Base-by-base conservation (phyloP, 2,113 vertebrate species). In the Machaerirhynchus nigripectus region DNA sequence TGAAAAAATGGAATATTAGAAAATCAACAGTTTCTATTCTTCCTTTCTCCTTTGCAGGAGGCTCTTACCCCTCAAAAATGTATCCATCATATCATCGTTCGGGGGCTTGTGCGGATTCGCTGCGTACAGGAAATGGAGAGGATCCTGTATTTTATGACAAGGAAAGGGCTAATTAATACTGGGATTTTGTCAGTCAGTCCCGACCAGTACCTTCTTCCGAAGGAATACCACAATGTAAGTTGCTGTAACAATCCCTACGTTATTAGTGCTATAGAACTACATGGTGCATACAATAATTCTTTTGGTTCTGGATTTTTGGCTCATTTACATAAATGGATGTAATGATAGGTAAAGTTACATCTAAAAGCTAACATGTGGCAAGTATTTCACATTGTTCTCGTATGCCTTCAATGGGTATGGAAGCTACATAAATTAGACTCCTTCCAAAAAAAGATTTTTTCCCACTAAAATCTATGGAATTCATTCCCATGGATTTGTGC, bases 131-230 rank as follows among this genome's bases (percentile, higher is more conserved):
- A 99, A 92, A 97, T 99, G 97, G 99, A 99, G 91, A 98, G 98
- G 42, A 99, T 99, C 64, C 98, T 99, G 78, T 96, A 99, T 90
- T 99, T 99, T 89, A 99, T 99, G 98, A 99, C 98, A 17, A 98
- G 99, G 63, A 99, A 99, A 97, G 99, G 99, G 23, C 97, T 99
- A 70, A 99, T 99, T 97, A 99, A 99, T 95, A 99, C 99, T 1
- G 99, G 99, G 8, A 98, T 98, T 33, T 98, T 99, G 94, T 97
- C 97, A 8, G 98, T 99, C 79, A 82, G 89, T 47, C 52, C 95
- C 16, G 98, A 97, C 84, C 98, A 97, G 78, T 98, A 97, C 33
- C 98, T 99, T 61, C 99, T 99, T 76, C 99, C 99, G 17, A 98
- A 98, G 55, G 98, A 98, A 33, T 98, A 98, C 88, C 97, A 98